Conservation (phyloP, 2,113 vertebrate genomes). For the Cranoglanis bouderius region DNA sequence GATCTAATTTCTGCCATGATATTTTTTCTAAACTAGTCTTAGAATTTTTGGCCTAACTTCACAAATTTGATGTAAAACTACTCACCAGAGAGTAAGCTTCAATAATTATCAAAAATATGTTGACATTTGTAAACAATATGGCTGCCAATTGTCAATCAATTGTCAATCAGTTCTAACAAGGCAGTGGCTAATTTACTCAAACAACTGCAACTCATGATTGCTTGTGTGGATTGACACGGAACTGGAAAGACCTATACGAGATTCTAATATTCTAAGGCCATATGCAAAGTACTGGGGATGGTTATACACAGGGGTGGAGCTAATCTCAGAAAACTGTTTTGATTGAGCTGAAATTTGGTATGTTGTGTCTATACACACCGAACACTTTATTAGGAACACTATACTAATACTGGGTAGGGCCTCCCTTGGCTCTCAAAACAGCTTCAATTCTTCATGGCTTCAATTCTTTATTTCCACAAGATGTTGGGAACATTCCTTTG, state of each 20-base stretch:
- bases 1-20: neutral
- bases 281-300: neutral
- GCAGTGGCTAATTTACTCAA: neutral
- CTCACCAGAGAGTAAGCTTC: too few species aligned
- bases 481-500: too few species aligned
- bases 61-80: too few species aligned
- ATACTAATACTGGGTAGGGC: neutral
- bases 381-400: neutral
- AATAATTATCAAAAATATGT: too few species aligned
- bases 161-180: neutral
- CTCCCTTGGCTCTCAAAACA: neutral
- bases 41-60: too few species aligned
- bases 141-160: too few species aligned
- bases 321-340: neutral
- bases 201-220: neutral
- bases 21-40: neutral
- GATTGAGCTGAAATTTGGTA: neutral
- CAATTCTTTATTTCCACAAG: too few species aligned
- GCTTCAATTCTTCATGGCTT: too few species aligned
- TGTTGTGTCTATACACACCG: neutral
- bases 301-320: too few species aligned
- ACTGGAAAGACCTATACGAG: neutral
- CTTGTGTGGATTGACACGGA: neutral
- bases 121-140: too few species aligned
- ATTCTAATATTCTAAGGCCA: neutral